phyloP scores from a whole-genome alignment of 2,797 vertebrate species.

The Darevskia nairensis region DNA sequence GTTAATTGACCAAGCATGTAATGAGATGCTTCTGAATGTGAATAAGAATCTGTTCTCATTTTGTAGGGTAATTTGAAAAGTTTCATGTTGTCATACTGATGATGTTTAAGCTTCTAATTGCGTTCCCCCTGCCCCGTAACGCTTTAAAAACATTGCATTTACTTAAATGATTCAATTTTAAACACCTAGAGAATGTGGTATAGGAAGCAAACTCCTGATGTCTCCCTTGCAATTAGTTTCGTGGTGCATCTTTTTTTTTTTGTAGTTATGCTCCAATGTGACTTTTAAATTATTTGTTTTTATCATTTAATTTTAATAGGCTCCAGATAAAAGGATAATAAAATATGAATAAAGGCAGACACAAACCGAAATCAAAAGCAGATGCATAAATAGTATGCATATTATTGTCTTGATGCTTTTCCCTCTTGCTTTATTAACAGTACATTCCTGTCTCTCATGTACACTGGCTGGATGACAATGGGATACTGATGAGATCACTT shows the following conservation, averaged over 20 bases:
- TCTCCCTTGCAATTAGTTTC: not conserved
- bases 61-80: conserved; percentile 39
- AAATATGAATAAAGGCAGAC: conserved; percentile 27
- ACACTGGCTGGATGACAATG: not conserved
- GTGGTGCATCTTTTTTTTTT: not conserved
- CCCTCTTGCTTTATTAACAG: not conserved
- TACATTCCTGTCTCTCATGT: not conserved
- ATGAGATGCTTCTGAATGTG: conserved; percentile 22
- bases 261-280: conserved; percentile 16
- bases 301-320: conserved; percentile 41
- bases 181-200: conserved; percentile 22
- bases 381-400: not conserved
- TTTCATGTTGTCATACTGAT: conserved; percentile 32
- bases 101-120: conserved; percentile 32
- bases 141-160: conserved; percentile 36
- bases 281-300: conserved; percentile 39
- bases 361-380: conserved; percentile 13
- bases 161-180: conserved; percentile 39
- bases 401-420: not conserved
- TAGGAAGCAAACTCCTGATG: conserved; percentile 7
- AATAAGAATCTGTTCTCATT: conserved; percentile 31
- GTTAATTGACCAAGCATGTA: conserved; percentile 41
- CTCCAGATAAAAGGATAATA: conserved; percentile 25
- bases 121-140: not conserved
- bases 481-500: not conserved